Percentiles rank a stretch among this genome's conserved stretches.
These are phyloP conservation scores for Solenopsis invicta DNA, from an alignment of 1,140 invertebrate species.

Conservation along the genomic window DNA sequence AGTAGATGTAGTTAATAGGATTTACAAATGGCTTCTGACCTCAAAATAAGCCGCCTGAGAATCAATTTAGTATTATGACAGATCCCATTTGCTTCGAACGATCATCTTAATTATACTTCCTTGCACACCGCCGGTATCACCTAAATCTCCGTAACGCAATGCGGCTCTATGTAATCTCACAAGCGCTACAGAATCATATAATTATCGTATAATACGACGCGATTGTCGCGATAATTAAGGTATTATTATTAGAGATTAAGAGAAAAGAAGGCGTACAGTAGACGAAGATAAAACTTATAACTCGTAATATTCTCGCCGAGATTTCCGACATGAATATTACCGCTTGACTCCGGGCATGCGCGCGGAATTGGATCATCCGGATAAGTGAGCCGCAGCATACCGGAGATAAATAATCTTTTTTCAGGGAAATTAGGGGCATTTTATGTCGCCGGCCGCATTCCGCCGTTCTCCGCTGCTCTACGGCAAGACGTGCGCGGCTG, in stretches of 20 bases:
- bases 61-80: conserved; percentile 81
- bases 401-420: conserved; percentile 59
- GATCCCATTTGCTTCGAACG: conserved; percentile 54
- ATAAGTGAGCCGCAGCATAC: conserved; percentile 55
- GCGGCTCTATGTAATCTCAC: background rate
- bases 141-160: background rate
- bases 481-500: conserved; percentile 25
- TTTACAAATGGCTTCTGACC: conserved; percentile 83
- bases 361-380: conserved; percentile 58
- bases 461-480: background rate
- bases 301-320: conserved; percentile 3
- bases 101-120: conserved; percentile 58
- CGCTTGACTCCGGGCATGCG: conserved; percentile 41
- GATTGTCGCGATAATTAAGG: conserved; percentile 8
- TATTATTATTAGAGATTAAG: background rate
- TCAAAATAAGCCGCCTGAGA: conserved; percentile 78
- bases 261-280: background rate
- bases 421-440: conserved; percentile 54
- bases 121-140: conserved; percentile 30
- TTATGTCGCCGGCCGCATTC: conserved; percentile 54
- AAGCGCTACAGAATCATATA: background rate
- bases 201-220: conserved; percentile 4
- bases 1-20: conserved; percentile 80
- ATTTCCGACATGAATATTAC: conserved; percentile 38
- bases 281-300: conserved; percentile 13